Evolutionary conservation across 2,797 vertebrate genomes (phyloP), one percentile per base, ranked within the genome.

Genomic region (Dromococcyx pavoninus): DNA sequence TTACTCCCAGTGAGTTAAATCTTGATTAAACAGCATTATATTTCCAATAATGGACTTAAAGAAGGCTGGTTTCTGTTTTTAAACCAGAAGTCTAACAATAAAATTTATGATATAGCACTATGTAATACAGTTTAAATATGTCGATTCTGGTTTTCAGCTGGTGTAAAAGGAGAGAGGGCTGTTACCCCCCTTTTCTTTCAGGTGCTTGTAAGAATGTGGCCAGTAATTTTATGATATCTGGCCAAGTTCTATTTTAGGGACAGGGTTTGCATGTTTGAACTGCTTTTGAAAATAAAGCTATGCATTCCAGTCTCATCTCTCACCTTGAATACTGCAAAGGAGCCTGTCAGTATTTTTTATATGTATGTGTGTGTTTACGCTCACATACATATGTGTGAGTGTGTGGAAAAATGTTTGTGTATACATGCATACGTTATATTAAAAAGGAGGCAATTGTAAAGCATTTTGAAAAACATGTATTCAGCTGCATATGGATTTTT

Each of bases 301-400:
- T 85, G 62, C 73, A 51, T 93, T 95, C 87, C 70, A 58, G 18
- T 85, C 81, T 92, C 23, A 65, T 87, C 75, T 79, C 50, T 94
- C 62, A 61, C 53, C 1, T 7, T 51, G 32, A 77, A 86, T 88
- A 74, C 54, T 89, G 54, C 65, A 74, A 61, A 74, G 30, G 41
- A 93, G 77, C 19, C 44, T 76, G 60, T 92, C 33, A 60, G 9
- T 77, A 24, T 89, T 95, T 89, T 95, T 93, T 77, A 53, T 93
- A 27, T 74, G 51, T 74, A 56, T 74, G 2, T 35, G 22, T 61
- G 17, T 72, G 30, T 62, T 33, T 2, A 2, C 71, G 28, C 62
- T 85, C 44, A 66, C 17, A 9, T 83, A 70, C 10, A 4, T 58
- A 16, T 43, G 32, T 37, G 37, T 46, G 43, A 37, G 17, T 39